Base-by-base conservation (phyloP, 1,140 invertebrate species). In the Eumaeus atala region DNA sequence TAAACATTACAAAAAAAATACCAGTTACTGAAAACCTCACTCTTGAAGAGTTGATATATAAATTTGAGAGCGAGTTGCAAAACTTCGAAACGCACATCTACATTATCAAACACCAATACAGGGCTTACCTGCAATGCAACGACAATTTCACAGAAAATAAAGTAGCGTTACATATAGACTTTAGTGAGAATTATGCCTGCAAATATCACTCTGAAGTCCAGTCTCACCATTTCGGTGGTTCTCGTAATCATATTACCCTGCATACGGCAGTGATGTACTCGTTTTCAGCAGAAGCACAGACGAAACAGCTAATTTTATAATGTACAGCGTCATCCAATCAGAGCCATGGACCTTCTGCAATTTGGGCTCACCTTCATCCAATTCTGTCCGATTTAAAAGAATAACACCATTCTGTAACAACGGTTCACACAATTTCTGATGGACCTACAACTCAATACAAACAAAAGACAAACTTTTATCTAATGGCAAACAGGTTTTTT, bases 371-470 rank as follows among this genome's bases (percentile, higher is more conserved):
- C 50, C 37, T 70, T 18, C 50, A 66, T 48, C 58, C 67, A 47
- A 59, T 72, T 48, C 12, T 74, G 7, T 14, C 14, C 11, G 12
- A 52, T 0, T 55, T 70, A 9, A 18, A 59, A 38, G 3, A 51
- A 16, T 14, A 60, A 16, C 12, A 58, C 49, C 28, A 51, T 12
- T 10, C 44, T 17, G 28, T 68, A 12, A 37, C 61, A 0, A 60
- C 59, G 12, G 18, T 74, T 16, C 64, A 69, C 52, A 60, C 68
- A 34, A 66, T 68, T 50, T 67, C 59, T 3, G 63, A 70, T 58
- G 66, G 65, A 12, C 64, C 72, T 48, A 42, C 48, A 16, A 68
- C 62, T 0, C 70, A 75, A 38, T 67, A 72, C 34, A 49, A 55
- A 12, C 55, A 70, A 50, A 67, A 66, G 34, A 51, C 54, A 40